Percentiles rank a stretch among this genome's conserved stretches.
These are phyloP conservation scores for Dinothrombium tinctorium DNA, from an alignment of 1,140 invertebrate species.

Conservation along the genomic window DNA sequence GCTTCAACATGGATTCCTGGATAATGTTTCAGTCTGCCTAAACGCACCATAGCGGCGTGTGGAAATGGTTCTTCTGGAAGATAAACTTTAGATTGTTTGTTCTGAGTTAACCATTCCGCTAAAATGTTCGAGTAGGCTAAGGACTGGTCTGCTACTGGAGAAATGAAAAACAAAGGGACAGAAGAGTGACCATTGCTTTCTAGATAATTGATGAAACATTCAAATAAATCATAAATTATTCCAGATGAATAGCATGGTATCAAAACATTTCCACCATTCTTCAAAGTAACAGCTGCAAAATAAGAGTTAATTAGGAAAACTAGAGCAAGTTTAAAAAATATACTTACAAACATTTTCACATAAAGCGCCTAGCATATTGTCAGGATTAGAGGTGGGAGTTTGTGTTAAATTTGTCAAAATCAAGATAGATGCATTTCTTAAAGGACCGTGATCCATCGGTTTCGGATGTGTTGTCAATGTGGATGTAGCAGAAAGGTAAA, in stretches of 20 bases:
- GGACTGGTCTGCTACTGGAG: slow-evolving; percentile 74
- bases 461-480: slow-evolving; percentile 24
- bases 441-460: slow-evolving; percentile 68
- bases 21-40: slow-evolving; percentile 60
- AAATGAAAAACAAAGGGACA: slow-evolving; percentile 87
- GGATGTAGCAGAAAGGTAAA: slow-evolving; percentile 23
- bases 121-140: slow-evolving; percentile 90
- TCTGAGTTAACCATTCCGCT: slow-evolving; percentile 72
- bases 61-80: slow-evolving; percentile 88
- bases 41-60: slow-evolving; percentile 62
- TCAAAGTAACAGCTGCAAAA: too few species aligned
- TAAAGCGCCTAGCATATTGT: slow-evolving; percentile 81
- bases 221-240: slow-evolving; percentile 89
- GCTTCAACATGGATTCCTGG: slow-evolving; percentile 45
- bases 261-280: slow-evolving; percentile 71
- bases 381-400: slow-evolving; percentile 71
- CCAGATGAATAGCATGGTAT: slow-evolving; percentile 89
- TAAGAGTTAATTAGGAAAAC: too few species aligned
- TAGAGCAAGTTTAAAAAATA: too few species aligned
- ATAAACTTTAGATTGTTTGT: slow-evolving; percentile 69
- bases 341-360: slow-evolving; percentile 64
- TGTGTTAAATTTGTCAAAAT: slow-evolving; percentile 79
- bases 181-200: slow-evolving; percentile 54
- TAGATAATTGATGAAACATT: slow-evolving; percentile 74
- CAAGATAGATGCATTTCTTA: slow-evolving; percentile 72